Evolutionary conservation across 2,113 vertebrate species (phyloP).

Genomic region (Oophaga pumilio): DNA sequence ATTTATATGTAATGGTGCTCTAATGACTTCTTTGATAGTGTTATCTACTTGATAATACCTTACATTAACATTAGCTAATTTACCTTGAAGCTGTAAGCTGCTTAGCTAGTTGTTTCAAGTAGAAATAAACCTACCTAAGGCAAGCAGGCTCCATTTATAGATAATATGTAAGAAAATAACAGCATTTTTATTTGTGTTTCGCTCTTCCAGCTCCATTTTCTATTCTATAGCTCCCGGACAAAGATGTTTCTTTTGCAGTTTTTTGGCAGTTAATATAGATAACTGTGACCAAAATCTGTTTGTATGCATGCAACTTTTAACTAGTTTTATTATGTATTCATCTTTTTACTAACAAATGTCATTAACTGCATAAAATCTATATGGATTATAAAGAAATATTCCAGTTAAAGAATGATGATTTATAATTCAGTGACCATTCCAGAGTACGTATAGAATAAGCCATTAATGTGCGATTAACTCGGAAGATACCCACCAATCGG

Average conservation of each 20-base stretch:
- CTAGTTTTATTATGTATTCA: too few relatives aligned
- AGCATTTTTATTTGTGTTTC: not conserved
- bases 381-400: not conserved
- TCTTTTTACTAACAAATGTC: not conserved
- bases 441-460: too few relatives aligned
- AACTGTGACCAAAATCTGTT: too few relatives aligned
- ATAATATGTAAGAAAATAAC: not conserved
- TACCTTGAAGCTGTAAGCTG: not conserved
- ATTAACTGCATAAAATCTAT: not conserved
- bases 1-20: not conserved
- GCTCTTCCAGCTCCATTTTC: not conserved
- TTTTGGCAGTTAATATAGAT: too few relatives aligned
- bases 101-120: not conserved
- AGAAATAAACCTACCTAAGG: not conserved
- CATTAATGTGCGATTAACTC: too few relatives aligned
- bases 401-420: not conserved
- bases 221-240: not conserved
- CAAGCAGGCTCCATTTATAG: not conserved
- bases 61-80: constrained; percentile 9
- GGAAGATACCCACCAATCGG: too few relatives aligned
- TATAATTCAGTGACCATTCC: too few relatives aligned
- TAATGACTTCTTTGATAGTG: not conserved
- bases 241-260: too few relatives aligned
- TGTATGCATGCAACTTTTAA: too few relatives aligned
- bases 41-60: not conserved